Conservation (phyloP, 1,140 invertebrate genomes). For the Polypedilum pembai region DNA sequence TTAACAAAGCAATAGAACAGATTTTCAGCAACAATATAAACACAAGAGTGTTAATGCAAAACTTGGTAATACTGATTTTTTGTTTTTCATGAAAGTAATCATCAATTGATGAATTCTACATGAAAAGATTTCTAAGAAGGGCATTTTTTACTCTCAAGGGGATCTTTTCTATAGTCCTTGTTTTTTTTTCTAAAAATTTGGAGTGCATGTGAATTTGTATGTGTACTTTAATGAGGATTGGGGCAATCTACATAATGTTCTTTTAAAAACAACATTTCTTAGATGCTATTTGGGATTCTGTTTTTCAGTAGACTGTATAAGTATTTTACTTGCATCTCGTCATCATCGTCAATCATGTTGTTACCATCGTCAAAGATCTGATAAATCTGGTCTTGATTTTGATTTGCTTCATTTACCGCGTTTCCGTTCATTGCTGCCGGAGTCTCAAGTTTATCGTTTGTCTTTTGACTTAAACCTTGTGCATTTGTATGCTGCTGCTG, state of each 20-base stretch:
- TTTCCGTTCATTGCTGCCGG: background rate
- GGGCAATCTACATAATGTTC: background rate
- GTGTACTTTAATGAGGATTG: background rate
- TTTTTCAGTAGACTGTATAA: conserved; percentile 29
- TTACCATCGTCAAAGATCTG: background rate
- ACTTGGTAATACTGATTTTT: conserved; percentile 3
- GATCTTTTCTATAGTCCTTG: background rate
- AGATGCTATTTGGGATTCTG: conserved; percentile 2
- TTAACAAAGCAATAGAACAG: background rate
- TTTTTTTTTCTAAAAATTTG: background rate
- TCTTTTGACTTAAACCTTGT: background rate
- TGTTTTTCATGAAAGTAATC: background rate
- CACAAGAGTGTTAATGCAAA: too few species aligned
- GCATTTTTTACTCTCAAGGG: background rate
- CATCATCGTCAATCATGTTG: conserved; percentile 9
- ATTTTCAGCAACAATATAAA: background rate
- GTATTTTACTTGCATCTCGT: conserved; percentile 20
- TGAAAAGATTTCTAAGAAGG: background rate
- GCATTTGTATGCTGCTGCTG: background rate
- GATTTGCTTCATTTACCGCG: background rate
- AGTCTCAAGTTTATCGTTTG: background rate
- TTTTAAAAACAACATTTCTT: background rate
- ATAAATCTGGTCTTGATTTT: background rate
- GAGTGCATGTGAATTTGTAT: background rate
- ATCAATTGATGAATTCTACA: background rate